phyloP scores from a whole-genome alignment of 1,140 invertebrate genomes.

The Triops longicaudatus region DNA sequence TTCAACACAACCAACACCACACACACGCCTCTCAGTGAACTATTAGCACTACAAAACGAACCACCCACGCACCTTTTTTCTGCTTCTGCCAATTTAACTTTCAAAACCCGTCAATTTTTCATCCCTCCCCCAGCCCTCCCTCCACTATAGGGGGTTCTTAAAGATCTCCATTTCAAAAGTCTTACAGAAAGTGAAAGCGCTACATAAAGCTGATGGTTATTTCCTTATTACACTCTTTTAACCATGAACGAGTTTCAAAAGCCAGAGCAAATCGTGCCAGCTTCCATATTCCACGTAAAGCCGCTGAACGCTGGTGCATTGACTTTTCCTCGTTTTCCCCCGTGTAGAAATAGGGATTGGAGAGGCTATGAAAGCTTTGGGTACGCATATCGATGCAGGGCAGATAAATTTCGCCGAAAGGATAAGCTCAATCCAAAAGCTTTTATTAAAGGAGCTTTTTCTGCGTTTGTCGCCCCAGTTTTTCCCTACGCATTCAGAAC shows the following conservation, averaged over 20 bases:
- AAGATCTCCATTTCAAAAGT: no score
- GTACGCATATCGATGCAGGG: neutral
- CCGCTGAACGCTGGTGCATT: neutral
- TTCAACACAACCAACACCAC: neutral
- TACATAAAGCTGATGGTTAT: no score
- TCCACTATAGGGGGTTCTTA: no score
- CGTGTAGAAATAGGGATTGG: neutral
- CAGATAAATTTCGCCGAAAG: constrained; percentile 13
- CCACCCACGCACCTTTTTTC: neutral
- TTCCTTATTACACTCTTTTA: no score
- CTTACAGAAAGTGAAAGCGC: no score
- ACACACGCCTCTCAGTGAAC: neutral
- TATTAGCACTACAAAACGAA: neutral
- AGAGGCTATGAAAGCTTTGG: neutral
- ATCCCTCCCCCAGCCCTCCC: no score
- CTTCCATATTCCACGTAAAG: no score
- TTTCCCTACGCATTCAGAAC: neutral
- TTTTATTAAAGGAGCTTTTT: neutral
- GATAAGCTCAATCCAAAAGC: neutral
- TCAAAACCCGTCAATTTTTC: neutral
- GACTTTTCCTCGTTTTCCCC: neutral
- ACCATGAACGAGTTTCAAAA: no score
- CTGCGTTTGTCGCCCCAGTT: neutral
- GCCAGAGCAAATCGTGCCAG: no score
- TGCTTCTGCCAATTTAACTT: neutral